These are phyloP conservation scores for Diorhabda elongata DNA, from an alignment of 1,140 invertebrate species.

Conservation along the genomic window DNA sequence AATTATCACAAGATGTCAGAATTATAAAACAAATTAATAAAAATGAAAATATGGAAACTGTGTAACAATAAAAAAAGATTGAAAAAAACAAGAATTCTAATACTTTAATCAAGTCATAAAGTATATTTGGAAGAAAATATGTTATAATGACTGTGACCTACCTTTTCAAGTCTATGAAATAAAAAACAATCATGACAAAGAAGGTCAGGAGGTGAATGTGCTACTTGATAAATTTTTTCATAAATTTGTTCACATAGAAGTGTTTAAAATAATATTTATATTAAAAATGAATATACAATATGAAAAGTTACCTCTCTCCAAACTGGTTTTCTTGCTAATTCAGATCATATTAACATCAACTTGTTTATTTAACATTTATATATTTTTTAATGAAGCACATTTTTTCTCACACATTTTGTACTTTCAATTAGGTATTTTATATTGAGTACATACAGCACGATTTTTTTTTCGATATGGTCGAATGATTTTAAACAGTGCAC, in stretches of 20 bases:
- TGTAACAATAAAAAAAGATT: too few species aligned
- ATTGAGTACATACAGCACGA: not conserved
- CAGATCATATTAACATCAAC: not conserved
- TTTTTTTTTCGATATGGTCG: not conserved
- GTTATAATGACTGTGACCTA: not conserved
- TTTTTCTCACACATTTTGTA: not conserved
- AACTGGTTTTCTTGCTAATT: not conserved
- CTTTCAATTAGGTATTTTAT: not conserved
- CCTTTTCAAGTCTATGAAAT: not conserved
- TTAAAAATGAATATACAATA: not conserved
- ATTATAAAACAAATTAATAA: not conserved
- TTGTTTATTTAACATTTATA: not conserved
- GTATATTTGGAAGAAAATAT: too few species aligned
- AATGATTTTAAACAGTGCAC: not conserved
- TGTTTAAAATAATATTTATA: too few species aligned
- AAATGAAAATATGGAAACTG: not conserved
- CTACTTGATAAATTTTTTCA: not conserved
- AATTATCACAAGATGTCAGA: not conserved
- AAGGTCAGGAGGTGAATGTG: not conserved
- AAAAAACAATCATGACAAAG: not conserved
- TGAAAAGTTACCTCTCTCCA: not conserved
- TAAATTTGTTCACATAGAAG: too few species aligned
- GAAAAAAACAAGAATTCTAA: too few species aligned
- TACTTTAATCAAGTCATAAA: too few species aligned
- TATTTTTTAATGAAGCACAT: not conserved